These are phyloP conservation scores for Spheniscus mendiculus DNA, from an alignment of 2,113 vertebrate species.

Conservation along the genomic window DNA sequence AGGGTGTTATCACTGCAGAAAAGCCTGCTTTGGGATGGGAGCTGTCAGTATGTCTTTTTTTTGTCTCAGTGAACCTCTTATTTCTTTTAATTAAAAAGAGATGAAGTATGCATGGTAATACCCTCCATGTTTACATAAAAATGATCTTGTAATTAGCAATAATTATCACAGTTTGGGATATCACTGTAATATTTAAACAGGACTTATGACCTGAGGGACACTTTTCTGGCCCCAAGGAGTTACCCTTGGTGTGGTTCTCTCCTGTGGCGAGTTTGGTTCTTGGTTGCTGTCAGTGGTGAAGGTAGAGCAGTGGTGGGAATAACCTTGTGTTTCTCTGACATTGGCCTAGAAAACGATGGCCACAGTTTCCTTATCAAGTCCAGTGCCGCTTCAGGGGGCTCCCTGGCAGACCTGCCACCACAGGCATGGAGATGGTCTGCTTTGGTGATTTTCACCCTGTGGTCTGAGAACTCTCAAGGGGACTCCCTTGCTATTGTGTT, in stretches of 20 bases:
- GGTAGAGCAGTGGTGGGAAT: background rate
- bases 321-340: background rate
- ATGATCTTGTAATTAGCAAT: constrained; percentile 5
- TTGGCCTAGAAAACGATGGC: background rate
- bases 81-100: constrained; percentile 9
- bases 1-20: background rate
- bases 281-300: background rate
- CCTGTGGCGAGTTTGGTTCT: background rate
- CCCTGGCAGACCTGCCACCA: background rate
- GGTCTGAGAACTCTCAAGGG: background rate
- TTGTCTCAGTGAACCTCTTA: background rate
- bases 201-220: background rate
- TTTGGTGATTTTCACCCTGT: background rate
- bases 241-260: background rate
- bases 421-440: rapidly evolving
- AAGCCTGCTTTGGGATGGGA: background rate
- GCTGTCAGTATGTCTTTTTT: background rate
- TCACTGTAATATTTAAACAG: background rate
- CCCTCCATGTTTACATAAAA: background rate
- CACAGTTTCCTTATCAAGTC: rapidly evolving
- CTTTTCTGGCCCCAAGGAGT: background rate
- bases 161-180: background rate
- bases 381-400: background rate
- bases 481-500: background rate
- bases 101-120: background rate